phyloP scores from a whole-genome alignment of 2,113 vertebrate genomes.

The Picathartes gymnocephalus region DNA sequence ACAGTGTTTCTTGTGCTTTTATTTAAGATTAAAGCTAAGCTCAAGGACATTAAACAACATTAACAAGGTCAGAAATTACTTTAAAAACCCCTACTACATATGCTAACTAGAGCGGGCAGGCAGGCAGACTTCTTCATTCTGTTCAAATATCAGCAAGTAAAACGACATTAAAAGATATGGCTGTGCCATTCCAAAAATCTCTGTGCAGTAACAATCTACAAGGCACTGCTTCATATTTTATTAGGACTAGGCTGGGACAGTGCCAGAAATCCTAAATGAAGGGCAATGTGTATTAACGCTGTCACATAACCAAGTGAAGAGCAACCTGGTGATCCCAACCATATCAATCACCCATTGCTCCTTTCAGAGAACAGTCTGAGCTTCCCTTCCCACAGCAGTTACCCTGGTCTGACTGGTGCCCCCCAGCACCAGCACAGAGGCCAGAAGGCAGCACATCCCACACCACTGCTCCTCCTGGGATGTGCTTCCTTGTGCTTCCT shows the following conservation, averaged over 20 bases:
- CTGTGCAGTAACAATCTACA: not conserved
- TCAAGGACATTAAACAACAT: constrained; percentile 75
- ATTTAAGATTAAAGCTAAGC: constrained; percentile 73
- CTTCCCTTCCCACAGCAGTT: not conserved
- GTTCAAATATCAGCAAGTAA: constrained; percentile 22
- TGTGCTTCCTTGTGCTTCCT: accelerated
- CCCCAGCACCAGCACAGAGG: not conserved
- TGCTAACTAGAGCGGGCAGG: not conserved
- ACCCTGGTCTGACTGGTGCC: not conserved
- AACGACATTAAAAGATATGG: not conserved
- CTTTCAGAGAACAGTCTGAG: not conserved
- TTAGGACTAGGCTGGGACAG: not conserved
- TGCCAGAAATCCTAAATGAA: not conserved
- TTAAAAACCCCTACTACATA: not conserved
- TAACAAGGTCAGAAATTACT: constrained; percentile 74
- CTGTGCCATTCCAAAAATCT: not conserved
- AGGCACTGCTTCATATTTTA: not conserved
- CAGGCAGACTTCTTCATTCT: constrained; percentile 27
- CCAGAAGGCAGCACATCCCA: not conserved
- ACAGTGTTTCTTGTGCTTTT: constrained; percentile 64
- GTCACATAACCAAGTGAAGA: not conserved
- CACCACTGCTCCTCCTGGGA: not conserved
- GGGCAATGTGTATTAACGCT: not conserved
- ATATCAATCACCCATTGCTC: not conserved
- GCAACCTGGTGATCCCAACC: not conserved